Percentiles rank a stretch among this genome's conserved stretches.
These are phyloP conservation scores for Xanthorhoe spadicearia DNA, from an alignment of 2,888 invertebrate species.

Conservation along the genomic window DNA sequence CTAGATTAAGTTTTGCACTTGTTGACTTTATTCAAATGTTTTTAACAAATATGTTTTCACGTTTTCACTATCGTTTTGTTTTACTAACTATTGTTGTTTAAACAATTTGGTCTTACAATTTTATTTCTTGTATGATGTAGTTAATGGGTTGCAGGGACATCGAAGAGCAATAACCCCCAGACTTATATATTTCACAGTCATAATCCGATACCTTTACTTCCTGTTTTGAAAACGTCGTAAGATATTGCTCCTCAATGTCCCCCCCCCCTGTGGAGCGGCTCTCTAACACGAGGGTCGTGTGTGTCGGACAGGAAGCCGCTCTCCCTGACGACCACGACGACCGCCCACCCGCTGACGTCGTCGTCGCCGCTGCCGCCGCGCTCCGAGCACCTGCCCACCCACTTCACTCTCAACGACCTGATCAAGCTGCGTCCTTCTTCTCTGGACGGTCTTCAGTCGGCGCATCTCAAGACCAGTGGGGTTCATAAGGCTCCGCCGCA, in stretches of 20 bases:
- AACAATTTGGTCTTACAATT: neutral
- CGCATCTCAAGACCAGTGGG: constrained; percentile 77
- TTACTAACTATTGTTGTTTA: constrained; percentile 8
- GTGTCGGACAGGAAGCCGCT: constrained; percentile 80
- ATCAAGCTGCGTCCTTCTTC: constrained; percentile 83
- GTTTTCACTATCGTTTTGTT: neutral
- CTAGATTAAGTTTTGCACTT: constrained; percentile 44
- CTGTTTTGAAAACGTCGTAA: neutral
- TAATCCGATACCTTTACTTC: neutral
- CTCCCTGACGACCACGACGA: constrained; percentile 84
- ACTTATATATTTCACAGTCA: neutral
- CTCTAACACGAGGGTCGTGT: constrained; percentile 73
- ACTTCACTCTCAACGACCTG: constrained; percentile 83
- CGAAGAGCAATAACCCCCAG: constrained; percentile 16
- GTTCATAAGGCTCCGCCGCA: constrained; percentile 83
- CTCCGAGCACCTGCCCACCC: constrained; percentile 82
- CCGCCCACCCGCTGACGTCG: constrained; percentile 83
- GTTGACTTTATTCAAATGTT: constrained; percentile 17
- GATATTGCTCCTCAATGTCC: constrained; percentile 32
- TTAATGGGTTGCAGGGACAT: constrained; percentile 20
- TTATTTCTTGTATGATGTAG: neutral
- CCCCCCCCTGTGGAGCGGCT: constrained; percentile 49
- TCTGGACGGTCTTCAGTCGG: constrained; percentile 79
- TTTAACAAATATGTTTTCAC: constrained; percentile 14
- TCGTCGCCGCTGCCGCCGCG: constrained; percentile 83